Conservation (phyloP, 2,888 invertebrate species). For the Rhamnusium bicolor region DNA sequence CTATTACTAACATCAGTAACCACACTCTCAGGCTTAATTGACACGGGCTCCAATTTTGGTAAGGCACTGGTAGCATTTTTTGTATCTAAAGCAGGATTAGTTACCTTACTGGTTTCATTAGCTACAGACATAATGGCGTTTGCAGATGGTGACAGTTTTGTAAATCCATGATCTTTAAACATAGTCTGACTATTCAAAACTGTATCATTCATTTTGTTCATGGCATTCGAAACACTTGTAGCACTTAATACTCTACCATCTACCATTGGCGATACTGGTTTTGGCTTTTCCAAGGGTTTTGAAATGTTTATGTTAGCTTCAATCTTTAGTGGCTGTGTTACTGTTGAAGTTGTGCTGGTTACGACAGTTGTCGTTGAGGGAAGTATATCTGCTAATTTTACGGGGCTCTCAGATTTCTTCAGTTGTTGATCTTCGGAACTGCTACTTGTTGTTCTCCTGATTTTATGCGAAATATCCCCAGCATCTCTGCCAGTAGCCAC, state of each 20-base stretch:
- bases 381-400: slow-evolving; percentile 38
- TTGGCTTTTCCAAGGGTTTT: slow-evolving; percentile 50
- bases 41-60: slow-evolving; percentile 51
- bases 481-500: slow-evolving; percentile 17
- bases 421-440: slow-evolving; percentile 4
- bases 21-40: slow-evolving; percentile 7
- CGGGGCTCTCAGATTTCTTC: slow-evolving; percentile 17
- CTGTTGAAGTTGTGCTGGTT: slow-evolving; percentile 68
- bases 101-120: slow-evolving; percentile 42
- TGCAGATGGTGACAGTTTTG: slow-evolving; percentile 57
- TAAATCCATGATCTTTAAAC: slow-evolving; percentile 65
- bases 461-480: not conserved
- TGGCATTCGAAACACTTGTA: slow-evolving; percentile 69
- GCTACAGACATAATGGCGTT: slow-evolving; percentile 55
- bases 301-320: slow-evolving; percentile 63
- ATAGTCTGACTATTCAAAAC: slow-evolving; percentile 68
- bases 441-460: not conserved
- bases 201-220: slow-evolving; percentile 70
- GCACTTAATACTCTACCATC: slow-evolving; percentile 67
- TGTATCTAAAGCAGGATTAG: slow-evolving; percentile 52
- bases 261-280: slow-evolving; percentile 62
- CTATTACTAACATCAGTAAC: not conserved
- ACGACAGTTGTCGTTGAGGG: slow-evolving; percentile 66
- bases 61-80: slow-evolving; percentile 56
- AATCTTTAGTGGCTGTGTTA: slow-evolving; percentile 68